phyloP scores from a whole-genome alignment of 2,113 vertebrate genomes.

The Sturnus vulgaris region DNA sequence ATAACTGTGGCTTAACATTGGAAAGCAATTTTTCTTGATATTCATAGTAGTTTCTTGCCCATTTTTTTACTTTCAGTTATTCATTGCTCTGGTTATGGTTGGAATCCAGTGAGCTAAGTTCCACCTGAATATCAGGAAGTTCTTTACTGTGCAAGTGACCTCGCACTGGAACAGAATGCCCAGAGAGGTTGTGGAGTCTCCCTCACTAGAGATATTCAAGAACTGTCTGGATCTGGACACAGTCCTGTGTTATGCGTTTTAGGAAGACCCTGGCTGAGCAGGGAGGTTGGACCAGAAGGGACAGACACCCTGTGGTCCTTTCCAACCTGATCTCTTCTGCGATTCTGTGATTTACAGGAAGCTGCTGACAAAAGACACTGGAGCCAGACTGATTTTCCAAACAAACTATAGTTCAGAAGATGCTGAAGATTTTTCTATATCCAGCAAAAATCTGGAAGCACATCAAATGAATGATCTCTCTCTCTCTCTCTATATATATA shows the following conservation, averaged over 20 bases:
- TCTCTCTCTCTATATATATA: background rate
- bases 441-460: background rate
- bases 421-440: background rate
- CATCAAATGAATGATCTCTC: accelerated
- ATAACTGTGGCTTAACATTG: background rate
- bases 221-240: background rate
- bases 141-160: background rate
- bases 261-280: background rate
- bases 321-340: background rate
- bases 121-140: background rate
- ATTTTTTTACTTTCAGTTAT: background rate
- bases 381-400: background rate
- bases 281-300: background rate
- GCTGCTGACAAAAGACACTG: background rate
- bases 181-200: too few relatives aligned
- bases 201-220: background rate
- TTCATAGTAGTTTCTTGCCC: background rate
- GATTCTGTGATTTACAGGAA: background rate
- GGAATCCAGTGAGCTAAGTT: background rate
- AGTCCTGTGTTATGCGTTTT: background rate
- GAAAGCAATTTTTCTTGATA: background rate
- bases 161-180: background rate
- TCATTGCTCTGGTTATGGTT: background rate
- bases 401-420: background rate
- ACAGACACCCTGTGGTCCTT: too few relatives aligned